Percentiles rank a stretch among this genome's conserved stretches.
phyloP scores from a whole-genome alignment of 2,797 vertebrate genomes.

The Tenualosa ilisha region DNA sequence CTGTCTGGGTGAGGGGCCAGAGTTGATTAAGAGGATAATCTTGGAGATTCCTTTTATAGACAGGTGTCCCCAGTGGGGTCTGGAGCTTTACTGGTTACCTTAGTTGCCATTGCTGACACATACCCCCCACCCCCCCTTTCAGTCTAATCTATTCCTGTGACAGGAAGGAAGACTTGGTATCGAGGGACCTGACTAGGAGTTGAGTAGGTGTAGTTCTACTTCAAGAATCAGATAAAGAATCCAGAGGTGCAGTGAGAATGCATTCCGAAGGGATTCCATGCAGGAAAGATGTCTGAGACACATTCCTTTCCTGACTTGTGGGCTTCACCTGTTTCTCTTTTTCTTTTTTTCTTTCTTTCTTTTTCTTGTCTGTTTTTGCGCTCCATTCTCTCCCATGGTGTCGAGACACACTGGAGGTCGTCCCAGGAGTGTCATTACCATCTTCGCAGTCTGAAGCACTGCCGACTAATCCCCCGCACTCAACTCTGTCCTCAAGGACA shows the following conservation, averaged over 20 bases:
- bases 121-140: too few species aligned
- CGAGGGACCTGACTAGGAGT: background rate
- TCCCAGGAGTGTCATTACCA: background rate
- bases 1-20: background rate
- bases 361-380: background rate
- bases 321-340: background rate
- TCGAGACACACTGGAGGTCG: background rate
- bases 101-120: background rate
- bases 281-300: background rate
- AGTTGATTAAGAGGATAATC: background rate
- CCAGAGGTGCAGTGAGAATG: background rate
- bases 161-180: background rate
- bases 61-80: background rate
- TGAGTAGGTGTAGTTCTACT: background rate
- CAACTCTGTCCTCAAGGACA: background rate
- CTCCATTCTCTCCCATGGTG: background rate
- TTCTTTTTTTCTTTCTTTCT: background rate
- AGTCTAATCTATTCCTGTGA: background rate
- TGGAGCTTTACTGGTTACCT: background rate
- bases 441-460: background rate
- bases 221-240: background rate
- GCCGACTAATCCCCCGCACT: background rate
- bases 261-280: background rate
- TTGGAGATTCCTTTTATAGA: background rate
- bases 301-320: background rate